Percentiles rank a stretch among this genome's conserved stretches.
Conservation (phyloP, 2,113 vertebrate species). For the Chlorodrepanis virens region DNA sequence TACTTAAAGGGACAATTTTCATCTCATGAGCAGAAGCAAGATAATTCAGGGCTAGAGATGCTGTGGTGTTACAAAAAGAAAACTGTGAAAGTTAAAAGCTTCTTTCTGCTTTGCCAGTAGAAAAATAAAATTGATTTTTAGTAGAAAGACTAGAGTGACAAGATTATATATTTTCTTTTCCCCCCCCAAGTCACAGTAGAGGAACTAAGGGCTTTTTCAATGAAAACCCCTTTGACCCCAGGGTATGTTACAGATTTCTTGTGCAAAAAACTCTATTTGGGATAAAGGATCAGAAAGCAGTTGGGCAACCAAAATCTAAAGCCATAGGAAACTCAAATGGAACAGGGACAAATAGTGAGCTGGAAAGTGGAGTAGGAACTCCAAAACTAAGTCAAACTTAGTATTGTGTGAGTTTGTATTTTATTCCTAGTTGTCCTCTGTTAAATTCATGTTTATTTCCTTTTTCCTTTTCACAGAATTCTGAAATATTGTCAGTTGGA, state of each 20-base stretch:
- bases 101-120: background rate
- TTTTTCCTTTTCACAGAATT: background rate
- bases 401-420: background rate
- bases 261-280: background rate
- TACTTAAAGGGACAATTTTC: background rate
- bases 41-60: background rate
- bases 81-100: background rate
- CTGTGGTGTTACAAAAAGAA: background rate
- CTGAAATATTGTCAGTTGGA: background rate
- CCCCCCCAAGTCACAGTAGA: background rate
- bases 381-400: background rate
- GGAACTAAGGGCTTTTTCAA: background rate
- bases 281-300: background rate
- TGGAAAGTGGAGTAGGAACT: background rate
- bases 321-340: background rate
- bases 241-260: background rate
- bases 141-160: background rate
- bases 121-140: background rate
- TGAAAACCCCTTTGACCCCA: background rate
- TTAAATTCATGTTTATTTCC: background rate
- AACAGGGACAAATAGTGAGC: background rate
- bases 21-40: background rate
- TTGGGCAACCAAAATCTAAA: background rate
- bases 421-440: background rate
- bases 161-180: background rate